Base-by-base conservation (phyloP, 2,888 invertebrate species). In the Machimus atricapillus region DNA sequence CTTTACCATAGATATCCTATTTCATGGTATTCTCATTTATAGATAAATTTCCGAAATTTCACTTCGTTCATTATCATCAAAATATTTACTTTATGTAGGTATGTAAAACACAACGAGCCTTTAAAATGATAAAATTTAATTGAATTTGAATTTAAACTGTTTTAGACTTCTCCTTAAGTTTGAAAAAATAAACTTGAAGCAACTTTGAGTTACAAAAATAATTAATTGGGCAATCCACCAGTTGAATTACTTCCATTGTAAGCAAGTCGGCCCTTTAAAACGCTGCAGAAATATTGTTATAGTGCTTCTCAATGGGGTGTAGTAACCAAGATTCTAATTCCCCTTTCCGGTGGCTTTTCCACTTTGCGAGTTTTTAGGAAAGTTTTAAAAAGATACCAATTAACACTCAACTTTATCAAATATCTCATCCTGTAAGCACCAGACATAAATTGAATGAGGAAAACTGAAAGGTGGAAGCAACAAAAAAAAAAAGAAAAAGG, bases 321-420 rank as follows among this genome's bases (percentile, higher is more conserved):
- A 52, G 52, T n/a, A n/a, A 52, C n/a, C 52, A 6, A 52, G n/a
- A 52, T 52, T 52, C n/a, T 7, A 52, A 52, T 52, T n/a, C n/a
- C 52, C n/a, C 16, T 46, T 46, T 46, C 43, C 14, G 16, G 14
- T 46, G 16, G 43, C 43, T 56, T 19, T 56, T 56, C 19, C 56
- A 56, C 19, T 66, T 66, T 66, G 23, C 27, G 66, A 27, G 12
- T 66, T 76, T 74, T 76, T 76, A 76, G 9, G 4, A 76, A 76
- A 76, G 40, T 37, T 34, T 76, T 37, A 34, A n/a, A 34, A 76
- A n/a, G 76, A 76, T 40, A n/a, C 31, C 76, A 76, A 76, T 76
- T 76, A 76, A 40, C 76, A 76, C 76, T 76, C 76, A 34, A 76
- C 76, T 34, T 76, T 23, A 14, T 76, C 76, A 76, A 76, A 76